Evolutionary conservation across 2,888 invertebrate species (phyloP).

Genomic region (Sicus ferrugineus): DNA sequence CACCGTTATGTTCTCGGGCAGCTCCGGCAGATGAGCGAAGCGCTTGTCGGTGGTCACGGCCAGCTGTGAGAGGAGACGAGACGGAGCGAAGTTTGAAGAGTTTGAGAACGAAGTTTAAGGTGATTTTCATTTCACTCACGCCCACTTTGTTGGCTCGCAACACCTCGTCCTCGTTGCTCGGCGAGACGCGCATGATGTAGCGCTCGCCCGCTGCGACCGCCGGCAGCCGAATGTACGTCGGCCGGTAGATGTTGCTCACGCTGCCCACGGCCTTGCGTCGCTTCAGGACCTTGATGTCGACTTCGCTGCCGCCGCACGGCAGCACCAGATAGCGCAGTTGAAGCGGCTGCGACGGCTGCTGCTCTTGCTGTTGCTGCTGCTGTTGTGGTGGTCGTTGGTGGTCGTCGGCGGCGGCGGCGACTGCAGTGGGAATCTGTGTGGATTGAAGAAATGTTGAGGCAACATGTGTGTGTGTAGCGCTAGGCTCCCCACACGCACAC

Average conservation of each 20-base stretch:
- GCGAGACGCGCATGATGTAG: slow-evolving; percentile 66
- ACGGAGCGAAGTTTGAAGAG: no score
- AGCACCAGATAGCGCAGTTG: slow-evolving; percentile 65
- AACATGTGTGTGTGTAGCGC: not conserved
- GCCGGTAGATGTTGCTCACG: slow-evolving; percentile 64
- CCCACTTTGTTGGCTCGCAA: slow-evolving; percentile 66
- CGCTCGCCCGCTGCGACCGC: slow-evolving; percentile 61
- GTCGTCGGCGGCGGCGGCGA: not conserved
- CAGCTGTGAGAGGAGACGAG: slow-evolving; percentile 58
- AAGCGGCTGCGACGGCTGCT: not conserved
- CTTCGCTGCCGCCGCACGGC: slow-evolving; percentile 68
- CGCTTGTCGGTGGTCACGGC: slow-evolving; percentile 65
- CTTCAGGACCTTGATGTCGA: slow-evolving; percentile 65
- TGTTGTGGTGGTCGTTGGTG: not conserved
- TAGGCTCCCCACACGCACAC: not conserved
- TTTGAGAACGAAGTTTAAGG: no score
- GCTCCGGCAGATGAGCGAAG: slow-evolving; percentile 66
- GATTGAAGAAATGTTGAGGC: not conserved
- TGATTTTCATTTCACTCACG: slow-evolving; percentile 60
- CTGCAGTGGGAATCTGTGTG: slow-evolving; percentile 33
- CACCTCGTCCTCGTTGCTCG: slow-evolving; percentile 67
- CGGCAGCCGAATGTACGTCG: slow-evolving; percentile 64
- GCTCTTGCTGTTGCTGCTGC: slow-evolving; percentile 11
- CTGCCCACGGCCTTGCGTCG: slow-evolving; percentile 60
- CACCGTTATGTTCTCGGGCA: slow-evolving; percentile 67